Evolutionary conservation across 2,888 invertebrate species (phyloP), one percentile per base, ranked within the genome.

Genomic region (Trichacis sp.): DNA sequence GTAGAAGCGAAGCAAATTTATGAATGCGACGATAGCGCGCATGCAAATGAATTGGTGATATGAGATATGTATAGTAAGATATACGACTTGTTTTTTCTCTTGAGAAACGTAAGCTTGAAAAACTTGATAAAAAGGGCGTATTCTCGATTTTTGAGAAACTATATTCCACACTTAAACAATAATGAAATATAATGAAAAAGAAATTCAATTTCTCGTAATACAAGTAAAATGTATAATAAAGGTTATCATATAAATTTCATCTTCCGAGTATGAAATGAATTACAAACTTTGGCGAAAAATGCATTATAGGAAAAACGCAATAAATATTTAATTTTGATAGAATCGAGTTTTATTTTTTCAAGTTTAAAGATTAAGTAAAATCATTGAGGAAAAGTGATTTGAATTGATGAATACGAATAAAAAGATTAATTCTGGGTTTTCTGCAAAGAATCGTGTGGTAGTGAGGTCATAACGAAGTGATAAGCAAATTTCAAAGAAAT

Each of bases 401-500:
- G n/a, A n/a, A n/a, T n/a, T n/a, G n/a, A n/a, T n/a, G n/a, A n/a
- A n/a, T n/a, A n/a, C n/a, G n/a, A n/a, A n/a, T n/a, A n/a, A n/a
- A n/a, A n/a, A 24, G 24, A 33, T 33, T 3, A 9, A 3, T 33
- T 6, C 33, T 11, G n/a, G 33, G n/a, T n/a, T 33, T 6, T 2
- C 33, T 33, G 8, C 11, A 9, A 33, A 33, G 33, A 11, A 5
- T 33, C 9, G 9, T 33, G 33, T 11, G 33, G 2, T n/a, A 11
- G 33, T 33, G n/a, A 33, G 2, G 33, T 33, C 9, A 6, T 3
- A 33, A 33, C 9, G 2, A n/a, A n/a, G 17, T 47, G 36, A 46
- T 24, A 50, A 52, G 52, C 17, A 42, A 49, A 12, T 55, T 48
- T 14, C 15, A 45, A 47, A 56, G 51, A 8, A 38, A 48, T 64